Percentiles rank a stretch among this genome's conserved stretches.
Conservation (phyloP, 2,888 invertebrate genomes). For the Blomia tropicalis region DNA sequence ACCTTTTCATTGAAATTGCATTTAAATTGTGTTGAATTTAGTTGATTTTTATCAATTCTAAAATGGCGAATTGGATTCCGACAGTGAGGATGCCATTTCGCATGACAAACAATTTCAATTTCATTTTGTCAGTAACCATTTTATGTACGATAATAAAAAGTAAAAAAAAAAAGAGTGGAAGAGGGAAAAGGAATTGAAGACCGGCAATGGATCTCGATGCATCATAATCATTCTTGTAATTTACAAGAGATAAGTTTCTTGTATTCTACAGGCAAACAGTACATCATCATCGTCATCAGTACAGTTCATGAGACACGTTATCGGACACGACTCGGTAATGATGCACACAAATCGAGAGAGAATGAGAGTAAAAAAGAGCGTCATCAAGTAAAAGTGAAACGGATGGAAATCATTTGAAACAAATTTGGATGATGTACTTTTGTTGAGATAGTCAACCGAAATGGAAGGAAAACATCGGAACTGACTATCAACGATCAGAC, state of each 20-base stretch:
- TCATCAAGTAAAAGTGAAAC: not conserved
- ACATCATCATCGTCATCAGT: not conserved
- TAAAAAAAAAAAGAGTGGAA: too few species aligned
- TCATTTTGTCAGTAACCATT: not conserved
- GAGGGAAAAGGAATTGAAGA: too few species aligned
- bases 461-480: not conserved
- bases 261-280: not conserved
- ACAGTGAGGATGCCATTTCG: slow-evolving; percentile 8
- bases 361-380: not conserved
- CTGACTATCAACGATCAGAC: not conserved
- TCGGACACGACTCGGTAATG: too few species aligned
- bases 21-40: not conserved
- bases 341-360: too few species aligned
- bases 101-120: slow-evolving; percentile 10
- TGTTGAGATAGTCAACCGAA: not conserved
- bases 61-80: not conserved
- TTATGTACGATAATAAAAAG: too few species aligned
- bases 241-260: not conserved
- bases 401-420: slow-evolving; percentile 15
- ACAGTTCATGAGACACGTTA: too few species aligned
- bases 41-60: not conserved
- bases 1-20: too few species aligned
- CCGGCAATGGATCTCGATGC: too few species aligned
- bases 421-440: not conserved
- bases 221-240: not conserved